Percentiles rank a stretch among this genome's conserved stretches.
phyloP scores from a whole-genome alignment of 1,140 invertebrate species.

The Lasaia peninsularis region DNA sequence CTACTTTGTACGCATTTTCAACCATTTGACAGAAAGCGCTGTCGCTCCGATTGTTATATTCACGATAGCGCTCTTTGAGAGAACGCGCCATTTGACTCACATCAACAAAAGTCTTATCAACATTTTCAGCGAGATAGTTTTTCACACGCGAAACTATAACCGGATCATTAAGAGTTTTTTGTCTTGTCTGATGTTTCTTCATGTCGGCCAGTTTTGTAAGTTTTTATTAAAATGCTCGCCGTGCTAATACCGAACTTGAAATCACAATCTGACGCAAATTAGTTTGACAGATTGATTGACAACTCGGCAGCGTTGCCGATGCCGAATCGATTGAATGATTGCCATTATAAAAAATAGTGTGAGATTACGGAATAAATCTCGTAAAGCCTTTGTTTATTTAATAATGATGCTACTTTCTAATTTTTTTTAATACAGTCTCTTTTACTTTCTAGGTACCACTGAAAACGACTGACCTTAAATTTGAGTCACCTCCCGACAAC shows the following conservation, averaged over 20 bases:
- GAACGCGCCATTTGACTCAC: conserved; percentile 85
- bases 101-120: conserved; percentile 84
- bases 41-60: conserved; percentile 84
- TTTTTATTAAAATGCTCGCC: not conserved
- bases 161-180: conserved; percentile 66
- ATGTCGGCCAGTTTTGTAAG: conserved; percentile 35
- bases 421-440: not conserved
- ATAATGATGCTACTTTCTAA: not conserved
- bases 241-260: conserved; percentile 2
- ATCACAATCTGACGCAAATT: conserved; percentile 16
- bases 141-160: conserved; percentile 72
- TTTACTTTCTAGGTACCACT: conserved; percentile 45
- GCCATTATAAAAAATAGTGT: conserved; percentile 24
- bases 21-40: conserved; percentile 82
- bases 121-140: conserved; percentile 84
- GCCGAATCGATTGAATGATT: conserved; percentile 44
- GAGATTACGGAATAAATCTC: conserved; percentile 13
- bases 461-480: conserved; percentile 39
- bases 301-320: conserved; percentile 42
- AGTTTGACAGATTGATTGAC: conserved; percentile 52
- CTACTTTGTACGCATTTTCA: conserved; percentile 77
- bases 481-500: conserved; percentile 45
- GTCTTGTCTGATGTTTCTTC: conserved; percentile 67
- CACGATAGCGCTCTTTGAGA: conserved; percentile 83
- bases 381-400: not conserved